A percentile compares a stretch with the other conserved stretches of the same genome.
phyloP scores from a whole-genome alignment of 2,888 invertebrate genomes.

The Drosophila imparisetae region DNA sequence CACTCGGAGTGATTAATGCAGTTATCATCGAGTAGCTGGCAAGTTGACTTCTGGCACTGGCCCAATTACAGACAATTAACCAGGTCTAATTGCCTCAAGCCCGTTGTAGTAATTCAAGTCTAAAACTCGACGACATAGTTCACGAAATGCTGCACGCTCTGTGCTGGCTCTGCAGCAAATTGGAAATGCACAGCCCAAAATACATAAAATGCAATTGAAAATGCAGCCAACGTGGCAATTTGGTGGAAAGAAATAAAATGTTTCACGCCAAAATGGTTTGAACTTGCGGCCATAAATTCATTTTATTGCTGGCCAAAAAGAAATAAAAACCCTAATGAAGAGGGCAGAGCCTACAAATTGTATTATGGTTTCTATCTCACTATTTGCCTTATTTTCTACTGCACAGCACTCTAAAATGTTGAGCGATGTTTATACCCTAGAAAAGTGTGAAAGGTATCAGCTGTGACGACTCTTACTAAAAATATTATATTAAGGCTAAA shows the following conservation, averaged over 20 bases:
- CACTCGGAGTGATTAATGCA: conserved; percentile 16
- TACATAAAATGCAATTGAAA: conserved; percentile 73
- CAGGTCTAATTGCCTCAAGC: conserved; percentile 40
- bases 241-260: conserved; percentile 39
- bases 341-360: conserved; percentile 66
- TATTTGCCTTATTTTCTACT: conserved; percentile 4
- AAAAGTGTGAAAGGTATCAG: neutral
- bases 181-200: conserved; percentile 21
- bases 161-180: conserved; percentile 40
- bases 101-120: conserved; percentile 16
- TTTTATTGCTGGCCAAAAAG: conserved; percentile 42
- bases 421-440: conserved; percentile 19
- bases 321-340: conserved; percentile 67
- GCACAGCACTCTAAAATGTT: conserved; percentile 38
- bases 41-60: conserved; percentile 13
- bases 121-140: conserved; percentile 46
- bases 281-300: conserved; percentile 74
- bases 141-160: conserved; percentile 49
- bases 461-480: too few relatives aligned
- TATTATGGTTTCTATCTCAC: conserved; percentile 33
- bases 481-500: too few relatives aligned
- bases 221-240: conserved; percentile 64
- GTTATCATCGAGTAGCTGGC: conserved; percentile 1
- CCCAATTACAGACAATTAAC: conserved; percentile 54
- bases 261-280: conserved; percentile 60